Base-by-base conservation (phyloP, 2,797 vertebrate genomes). In the Centroberyx gerrardi region DNA sequence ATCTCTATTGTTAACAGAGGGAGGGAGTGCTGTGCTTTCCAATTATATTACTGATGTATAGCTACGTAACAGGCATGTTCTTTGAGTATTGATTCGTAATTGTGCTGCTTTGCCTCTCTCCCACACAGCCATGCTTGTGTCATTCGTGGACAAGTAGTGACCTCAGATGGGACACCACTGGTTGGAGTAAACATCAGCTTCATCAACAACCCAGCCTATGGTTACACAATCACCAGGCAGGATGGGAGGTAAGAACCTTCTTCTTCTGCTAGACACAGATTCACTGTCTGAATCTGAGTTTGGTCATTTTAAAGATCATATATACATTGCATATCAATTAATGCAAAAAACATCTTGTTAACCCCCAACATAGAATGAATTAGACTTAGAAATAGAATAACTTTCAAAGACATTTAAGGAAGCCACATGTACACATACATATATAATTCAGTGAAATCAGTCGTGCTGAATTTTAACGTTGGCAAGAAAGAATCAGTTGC, bases 131-230 rank as follows among this genome's bases (percentile, higher is more conserved):
- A 99, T 0, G 97, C 96, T 0, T 99, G 98, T 90, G 98, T 99
- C 75, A 99, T 99, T 60, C 97, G 98, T 78, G 98, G 98, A 77
- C 97, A 99, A 90, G 98, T 99, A 69, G 97, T 99, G 88, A 99
- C 98, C 0, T 97, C 97, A 0, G 98, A 99, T 42, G 97, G 97
- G 40, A 99, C 98, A 3, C 97, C 98, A 0, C 94, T 99, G 68
- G 98, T 99, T 27, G 98, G 98, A 31, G 98, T 99, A 85, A 99
- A 99, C 91, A 96, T 99, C 95, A 99, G 97, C 78, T 99, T 99
- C 76, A 95, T 96, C 91, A 97, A 96, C 90, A 97, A 95, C 62
- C 97, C 98, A 1, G 91, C 95, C 6, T 98, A 96, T 29, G 98
- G 98, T 48, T 98, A 98, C 88, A 99, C 97, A 1, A 93, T 99